Evolutionary conservation across 2,113 vertebrate species (phyloP).

Genomic region (Caranx melampygus): DNA sequence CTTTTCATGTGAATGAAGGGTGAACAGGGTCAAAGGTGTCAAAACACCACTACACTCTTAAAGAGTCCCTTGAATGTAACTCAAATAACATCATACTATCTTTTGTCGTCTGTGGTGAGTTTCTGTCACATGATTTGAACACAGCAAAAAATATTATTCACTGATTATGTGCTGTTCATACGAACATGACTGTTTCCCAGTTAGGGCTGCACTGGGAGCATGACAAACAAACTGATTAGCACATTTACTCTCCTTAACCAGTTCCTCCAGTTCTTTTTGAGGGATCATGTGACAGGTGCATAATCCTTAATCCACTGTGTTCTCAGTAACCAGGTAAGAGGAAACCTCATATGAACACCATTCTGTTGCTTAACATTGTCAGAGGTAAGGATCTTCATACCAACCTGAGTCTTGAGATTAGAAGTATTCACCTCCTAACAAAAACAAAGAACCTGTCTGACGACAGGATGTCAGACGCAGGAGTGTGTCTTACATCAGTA

Average conservation of each 20-base stretch:
- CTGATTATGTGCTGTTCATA: not conserved
- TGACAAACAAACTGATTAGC: not conserved
- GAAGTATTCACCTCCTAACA: not conserved
- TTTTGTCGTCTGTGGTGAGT: not conserved
- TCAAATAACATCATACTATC: not conserved
- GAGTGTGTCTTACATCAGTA: not conserved
- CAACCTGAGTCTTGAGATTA: not conserved
- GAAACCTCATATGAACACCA: slow-evolving; percentile 1
- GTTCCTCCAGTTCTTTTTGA: not conserved
- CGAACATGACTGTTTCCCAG: not conserved
- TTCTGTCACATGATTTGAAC: not conserved
- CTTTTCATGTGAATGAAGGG: not conserved
- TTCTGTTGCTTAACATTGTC: not conserved
- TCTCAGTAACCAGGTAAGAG: not conserved
- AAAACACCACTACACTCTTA: not conserved
- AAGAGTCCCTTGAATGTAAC: not conserved
- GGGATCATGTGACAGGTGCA: not conserved
- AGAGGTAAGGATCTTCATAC: not conserved
- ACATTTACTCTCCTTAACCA: not conserved
- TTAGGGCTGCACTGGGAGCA: not conserved
- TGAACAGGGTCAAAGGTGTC: not conserved
- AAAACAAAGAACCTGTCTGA: not conserved
- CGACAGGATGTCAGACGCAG: not conserved
- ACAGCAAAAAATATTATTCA: not conserved
- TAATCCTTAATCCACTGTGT: not conserved